phyloP scores from a whole-genome alignment of 2,888 invertebrate species.

The Lutraria lutraria region DNA sequence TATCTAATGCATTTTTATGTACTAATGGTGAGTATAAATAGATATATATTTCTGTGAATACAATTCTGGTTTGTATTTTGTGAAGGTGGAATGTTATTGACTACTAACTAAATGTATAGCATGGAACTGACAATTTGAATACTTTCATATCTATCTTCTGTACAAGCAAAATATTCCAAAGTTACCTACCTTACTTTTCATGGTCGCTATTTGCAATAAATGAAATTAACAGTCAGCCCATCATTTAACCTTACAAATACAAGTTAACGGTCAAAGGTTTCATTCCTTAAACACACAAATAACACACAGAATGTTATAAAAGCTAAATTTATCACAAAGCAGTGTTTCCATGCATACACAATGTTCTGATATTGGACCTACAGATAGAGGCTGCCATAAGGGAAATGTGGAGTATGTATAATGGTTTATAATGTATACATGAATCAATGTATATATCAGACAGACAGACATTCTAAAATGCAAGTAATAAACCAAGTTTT shows the following conservation, averaged over 20 bases:
- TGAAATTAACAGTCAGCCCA: neutral
- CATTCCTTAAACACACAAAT: neutral
- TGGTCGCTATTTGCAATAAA: neutral
- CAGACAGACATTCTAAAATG: neutral
- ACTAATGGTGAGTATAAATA: neutral
- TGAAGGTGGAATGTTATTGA: slow-evolving; percentile 27
- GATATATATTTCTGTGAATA: slow-evolving; percentile 18
- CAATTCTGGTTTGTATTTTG: neutral
- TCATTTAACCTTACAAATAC: neutral
- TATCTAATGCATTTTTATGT: neutral
- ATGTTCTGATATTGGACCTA: slow-evolving; percentile 31
- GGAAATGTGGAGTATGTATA: neutral
- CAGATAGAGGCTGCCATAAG: slow-evolving; percentile 21
- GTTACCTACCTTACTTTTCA: neutral
- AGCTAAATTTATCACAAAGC: neutral
- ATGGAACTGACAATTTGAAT: neutral
- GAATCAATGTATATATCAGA: neutral
- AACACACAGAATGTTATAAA: neutral
- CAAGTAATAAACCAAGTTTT: neutral
- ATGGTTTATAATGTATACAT: neutral
- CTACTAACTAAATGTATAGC: neutral
- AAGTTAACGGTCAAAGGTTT: neutral
- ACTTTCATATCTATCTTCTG: neutral
- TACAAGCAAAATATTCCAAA: neutral
- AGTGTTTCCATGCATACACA: neutral